Conservation (phyloP, 2,888 invertebrate species). For the Hyposoter didymator region DNA sequence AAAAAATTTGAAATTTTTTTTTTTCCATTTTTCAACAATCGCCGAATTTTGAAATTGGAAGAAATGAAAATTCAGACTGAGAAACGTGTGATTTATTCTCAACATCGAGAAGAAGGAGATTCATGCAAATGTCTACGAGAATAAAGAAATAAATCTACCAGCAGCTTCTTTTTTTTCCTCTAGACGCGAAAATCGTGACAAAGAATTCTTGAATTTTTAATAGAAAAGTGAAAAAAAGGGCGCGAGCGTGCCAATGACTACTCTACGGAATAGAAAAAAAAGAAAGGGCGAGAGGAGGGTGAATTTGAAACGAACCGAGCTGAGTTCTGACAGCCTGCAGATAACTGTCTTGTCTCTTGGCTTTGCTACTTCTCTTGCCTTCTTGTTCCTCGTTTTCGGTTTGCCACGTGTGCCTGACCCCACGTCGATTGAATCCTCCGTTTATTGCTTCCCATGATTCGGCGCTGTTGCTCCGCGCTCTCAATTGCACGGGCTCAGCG, state of each 20-base stretch:
- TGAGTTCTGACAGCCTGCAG: slow-evolving; percentile 83
- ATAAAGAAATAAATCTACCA: background rate
- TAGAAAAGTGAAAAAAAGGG: slow-evolving; percentile 30
- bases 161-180: background rate
- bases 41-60: background rate
- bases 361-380: slow-evolving; percentile 79
- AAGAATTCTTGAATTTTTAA: background rate
- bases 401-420: slow-evolving; percentile 79
- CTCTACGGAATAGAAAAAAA: slow-evolving; percentile 49
- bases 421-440: slow-evolving; percentile 73
- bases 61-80: background rate
- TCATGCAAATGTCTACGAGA: slow-evolving; percentile 36
- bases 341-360: slow-evolving; percentile 85
- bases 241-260: slow-evolving; percentile 60
- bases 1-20: background rate
- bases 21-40: background rate
- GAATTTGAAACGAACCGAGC: slow-evolving; percentile 74
- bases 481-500: slow-evolving; percentile 82
- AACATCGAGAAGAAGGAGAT: background rate
- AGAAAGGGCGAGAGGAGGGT: slow-evolving; percentile 18
- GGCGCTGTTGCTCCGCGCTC: slow-evolving; percentile 86
- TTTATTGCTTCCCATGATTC: slow-evolving; percentile 85
- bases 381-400: slow-evolving; percentile 75
- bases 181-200: background rate
- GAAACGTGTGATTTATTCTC: slow-evolving; percentile 2